Conservation (phyloP, 64 coral and sea anemone species). For the Stylophora pistillata region DNA sequence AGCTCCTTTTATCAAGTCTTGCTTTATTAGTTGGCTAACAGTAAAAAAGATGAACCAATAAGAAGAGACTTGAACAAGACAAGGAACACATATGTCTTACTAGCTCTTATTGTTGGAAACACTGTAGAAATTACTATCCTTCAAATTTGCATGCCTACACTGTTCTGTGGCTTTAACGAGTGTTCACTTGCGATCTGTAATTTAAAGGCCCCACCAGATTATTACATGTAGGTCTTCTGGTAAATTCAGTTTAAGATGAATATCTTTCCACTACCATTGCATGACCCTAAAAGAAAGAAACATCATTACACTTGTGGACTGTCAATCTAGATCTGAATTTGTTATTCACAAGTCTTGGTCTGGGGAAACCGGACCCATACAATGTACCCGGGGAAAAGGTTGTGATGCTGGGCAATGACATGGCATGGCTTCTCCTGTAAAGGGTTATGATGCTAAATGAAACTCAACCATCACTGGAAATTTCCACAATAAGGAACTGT, state of each 20-base stretch:
- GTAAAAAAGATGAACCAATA: background rate
- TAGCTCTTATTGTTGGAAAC: background rate
- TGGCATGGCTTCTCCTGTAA: too few relatives aligned
- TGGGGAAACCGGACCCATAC: background rate
- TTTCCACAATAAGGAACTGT: too few relatives aligned
- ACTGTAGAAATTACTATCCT: background rate
- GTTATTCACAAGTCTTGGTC: background rate
- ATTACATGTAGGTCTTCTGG: constrained; percentile 25
- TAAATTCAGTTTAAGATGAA: constrained; percentile 41
- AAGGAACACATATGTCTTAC: background rate
- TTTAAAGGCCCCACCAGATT: background rate
- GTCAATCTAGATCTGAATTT: background rate
- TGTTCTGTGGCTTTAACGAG: background rate
- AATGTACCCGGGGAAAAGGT: too few relatives aligned
- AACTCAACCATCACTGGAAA: too few relatives aligned
- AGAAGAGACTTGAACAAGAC: background rate
- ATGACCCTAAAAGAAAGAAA: constrained; percentile 44
- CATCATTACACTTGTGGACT: background rate
- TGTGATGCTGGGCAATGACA: too few relatives aligned
- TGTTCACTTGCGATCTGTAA: background rate
- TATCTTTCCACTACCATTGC: constrained; percentile 69
- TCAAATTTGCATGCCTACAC: background rate
- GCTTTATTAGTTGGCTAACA: constrained; percentile 10
- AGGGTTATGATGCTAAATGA: too few relatives aligned
- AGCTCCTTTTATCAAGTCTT: background rate